phyloP scores from a whole-genome alignment of 2,113 vertebrate species.

The Eidolon helvum region DNA sequence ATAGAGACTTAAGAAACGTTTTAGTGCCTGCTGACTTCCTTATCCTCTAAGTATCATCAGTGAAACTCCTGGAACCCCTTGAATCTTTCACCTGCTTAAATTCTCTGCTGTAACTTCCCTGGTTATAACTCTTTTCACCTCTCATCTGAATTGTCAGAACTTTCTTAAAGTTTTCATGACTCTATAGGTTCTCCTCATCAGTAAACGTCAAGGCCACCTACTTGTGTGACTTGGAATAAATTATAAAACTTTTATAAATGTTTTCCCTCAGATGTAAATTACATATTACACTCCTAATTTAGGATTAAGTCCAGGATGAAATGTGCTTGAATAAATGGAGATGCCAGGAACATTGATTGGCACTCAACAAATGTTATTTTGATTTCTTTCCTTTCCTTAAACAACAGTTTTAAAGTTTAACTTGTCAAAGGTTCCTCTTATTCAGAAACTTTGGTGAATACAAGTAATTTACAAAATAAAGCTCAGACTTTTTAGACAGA shows the following conservation, averaged over 20 bases:
- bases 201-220: background rate
- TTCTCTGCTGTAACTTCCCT: background rate
- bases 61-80: background rate
- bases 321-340: background rate
- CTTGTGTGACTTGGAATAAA: background rate
- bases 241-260: background rate
- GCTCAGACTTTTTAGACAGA: background rate
- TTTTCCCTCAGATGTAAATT: background rate
- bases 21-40: background rate
- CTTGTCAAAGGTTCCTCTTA: background rate
- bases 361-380: background rate
- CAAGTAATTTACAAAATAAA: background rate
- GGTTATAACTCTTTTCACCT: background rate
- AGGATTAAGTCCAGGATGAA: background rate
- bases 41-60: background rate
- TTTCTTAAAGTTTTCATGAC: background rate
- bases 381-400: background rate
- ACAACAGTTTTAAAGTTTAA: background rate
- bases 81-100: background rate
- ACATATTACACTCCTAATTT: background rate
- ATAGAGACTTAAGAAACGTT: background rate
- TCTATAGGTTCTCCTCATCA: background rate
- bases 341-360: background rate
- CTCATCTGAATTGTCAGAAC: background rate
- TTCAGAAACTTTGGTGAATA: background rate